Evolutionary conservation across 2,797 vertebrate species (phyloP).

Genomic region (Acanthurus leucopareius): DNA sequence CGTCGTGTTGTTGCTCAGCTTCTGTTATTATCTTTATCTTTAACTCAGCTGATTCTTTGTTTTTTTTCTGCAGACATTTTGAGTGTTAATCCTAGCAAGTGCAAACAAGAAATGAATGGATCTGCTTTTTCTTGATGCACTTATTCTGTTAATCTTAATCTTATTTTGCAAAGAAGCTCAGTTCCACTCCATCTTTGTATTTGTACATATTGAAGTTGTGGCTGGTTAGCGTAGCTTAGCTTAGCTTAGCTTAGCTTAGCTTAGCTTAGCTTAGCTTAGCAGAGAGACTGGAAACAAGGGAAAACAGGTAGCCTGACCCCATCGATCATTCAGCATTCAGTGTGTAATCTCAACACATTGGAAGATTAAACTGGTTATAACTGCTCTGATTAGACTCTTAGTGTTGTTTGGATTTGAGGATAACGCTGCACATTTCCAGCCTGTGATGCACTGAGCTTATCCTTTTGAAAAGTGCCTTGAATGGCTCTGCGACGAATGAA

Average conservation of each 20-base stretch:
- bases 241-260: neutral
- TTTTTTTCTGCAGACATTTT: slow-evolving; percentile 11
- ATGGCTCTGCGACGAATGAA: neutral
- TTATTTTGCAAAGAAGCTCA: too few relatives aligned
- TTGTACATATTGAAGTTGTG: too few relatives aligned
- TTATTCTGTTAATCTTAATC: too few relatives aligned
- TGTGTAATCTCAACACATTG: neutral
- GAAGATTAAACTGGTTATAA: too few relatives aligned
- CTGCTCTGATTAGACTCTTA: too few relatives aligned
- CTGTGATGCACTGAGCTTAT: too few relatives aligned
- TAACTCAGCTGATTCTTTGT: slow-evolving; percentile 10
- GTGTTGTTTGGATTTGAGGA: too few relatives aligned
- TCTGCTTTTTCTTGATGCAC: neutral
- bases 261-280: neutral
- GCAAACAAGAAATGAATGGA: neutral
- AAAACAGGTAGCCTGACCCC: neutral
- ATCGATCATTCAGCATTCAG: too few relatives aligned
- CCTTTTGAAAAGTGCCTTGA: neutral
- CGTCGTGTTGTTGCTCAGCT: neutral
- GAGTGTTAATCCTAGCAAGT: neutral
- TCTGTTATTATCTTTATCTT: slow-evolving; percentile 17
- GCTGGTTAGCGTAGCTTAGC: neutral
- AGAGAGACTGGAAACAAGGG: neutral
- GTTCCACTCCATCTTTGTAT: too few relatives aligned
- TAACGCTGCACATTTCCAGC: too few relatives aligned